Base-by-base conservation (phyloP, 2,113 vertebrate species). In the Leptocoma aspasia region DNA sequence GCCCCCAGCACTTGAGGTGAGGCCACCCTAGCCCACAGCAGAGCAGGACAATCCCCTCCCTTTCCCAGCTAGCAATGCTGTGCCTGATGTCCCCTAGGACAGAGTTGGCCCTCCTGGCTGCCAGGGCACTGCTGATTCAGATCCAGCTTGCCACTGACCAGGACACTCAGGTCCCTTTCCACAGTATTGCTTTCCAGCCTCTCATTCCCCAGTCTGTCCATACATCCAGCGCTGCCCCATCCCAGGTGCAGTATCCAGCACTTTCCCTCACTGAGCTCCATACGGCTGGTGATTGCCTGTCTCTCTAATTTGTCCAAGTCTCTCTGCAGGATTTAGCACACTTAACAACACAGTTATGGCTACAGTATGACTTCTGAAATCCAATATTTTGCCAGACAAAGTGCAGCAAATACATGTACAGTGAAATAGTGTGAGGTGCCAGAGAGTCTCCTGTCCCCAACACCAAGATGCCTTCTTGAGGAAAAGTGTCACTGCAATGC, bases 1-100 rank as follows among this genome's bases (percentile, higher is more conserved):
- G 11, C 2, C 49, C 23, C 24, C n/a, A 47, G 9, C 0, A 35
- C 30, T 41, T 0, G 0, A 47, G 5, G 20, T 26, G 35, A 79
- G 20, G 13, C 33, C 0, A 0, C 12, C 8, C 21, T 23, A 23
- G 5, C 1, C 1, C n/a, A 87, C 65, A 49, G 26, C 30, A 64
- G 16, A 71, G 30, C 0, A 0, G 35, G 42, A 80, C 56, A 71
- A 54, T 35, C 3, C 3, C 7, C 35, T 35, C 9, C 21, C 21
- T 42, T 6, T 0, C 11, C 17, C 0, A 0, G 49, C 11, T 35
- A 23, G 13, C 0, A 0, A 53, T 39, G 19, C 39, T 61, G 33
- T 0, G 15, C 64, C 73, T 69, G 28, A 16, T 39, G 23, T 1
- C 4, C 15, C 15, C 10, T 7, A 20, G 54, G 39, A 54, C 54